Conservation (phyloP, 2,888 invertebrate species). For the Argyresthia goedartella region DNA sequence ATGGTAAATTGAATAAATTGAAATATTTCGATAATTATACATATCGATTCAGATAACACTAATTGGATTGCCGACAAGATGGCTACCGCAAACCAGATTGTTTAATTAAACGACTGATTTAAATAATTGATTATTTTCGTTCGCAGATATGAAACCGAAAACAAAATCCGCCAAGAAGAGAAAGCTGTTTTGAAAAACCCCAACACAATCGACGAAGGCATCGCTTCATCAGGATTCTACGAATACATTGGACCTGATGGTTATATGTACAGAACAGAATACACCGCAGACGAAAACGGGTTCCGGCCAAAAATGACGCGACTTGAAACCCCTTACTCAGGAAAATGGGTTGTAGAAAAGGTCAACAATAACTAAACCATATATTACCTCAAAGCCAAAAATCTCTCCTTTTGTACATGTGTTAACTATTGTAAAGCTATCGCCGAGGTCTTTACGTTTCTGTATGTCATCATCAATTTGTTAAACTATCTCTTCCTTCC, state of each 20-base stretch:
- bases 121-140: slow-evolving; percentile 2
- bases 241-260: slow-evolving; percentile 68
- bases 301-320: slow-evolving; percentile 59
- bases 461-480: slow-evolving; percentile 15
- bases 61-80: too few species aligned
- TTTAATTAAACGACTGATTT: not conserved
- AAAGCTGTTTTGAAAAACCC: slow-evolving; percentile 62
- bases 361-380: slow-evolving; percentile 26
- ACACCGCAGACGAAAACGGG: slow-evolving; percentile 65
- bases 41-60: too few species aligned
- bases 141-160: slow-evolving; percentile 64
- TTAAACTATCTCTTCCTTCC: slow-evolving; percentile 25
- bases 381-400: not conserved
- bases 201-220: slow-evolving; percentile 60
- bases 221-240: slow-evolving; percentile 62
- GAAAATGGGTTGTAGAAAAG: slow-evolving; percentile 61
- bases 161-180: slow-evolving; percentile 66
- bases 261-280: slow-evolving; percentile 64
- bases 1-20: too few species aligned
- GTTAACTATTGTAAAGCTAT: too few species aligned
- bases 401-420: not conserved
- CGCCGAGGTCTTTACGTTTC: not conserved
- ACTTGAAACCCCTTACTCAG: slow-evolving; percentile 59
- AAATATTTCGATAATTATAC: too few species aligned
- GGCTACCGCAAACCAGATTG: too few species aligned